Evolutionary conservation across 2,888 invertebrate genomes (phyloP), one percentile per base, ranked within the genome.

Genomic region (Dasysyrphus albostriatus): DNA sequence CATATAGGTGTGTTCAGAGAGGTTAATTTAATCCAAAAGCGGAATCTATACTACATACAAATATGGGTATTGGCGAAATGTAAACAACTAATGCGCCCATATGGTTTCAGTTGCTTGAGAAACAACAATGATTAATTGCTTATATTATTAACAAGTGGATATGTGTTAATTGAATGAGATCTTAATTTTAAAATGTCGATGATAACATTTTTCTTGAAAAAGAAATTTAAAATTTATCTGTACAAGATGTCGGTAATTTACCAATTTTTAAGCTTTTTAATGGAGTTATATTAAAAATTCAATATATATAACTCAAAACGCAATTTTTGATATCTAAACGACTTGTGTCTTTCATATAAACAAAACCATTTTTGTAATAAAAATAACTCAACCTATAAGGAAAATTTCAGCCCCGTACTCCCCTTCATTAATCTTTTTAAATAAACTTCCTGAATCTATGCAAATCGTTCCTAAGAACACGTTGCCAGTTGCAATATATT

Each of bases 11-110:
- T 70, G 56, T 56, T 63, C 34, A 54, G 16, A 37, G 19, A 59
- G 34, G 34, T 58, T 34, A 58, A 58, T 34, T 34, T 16, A 42
- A 44, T 37, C 63, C 58, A 73, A 65, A 73, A 39, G 1, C 19
- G 74, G 67, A 29, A 65, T 73, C 49, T 51, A 5, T 32, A 67
- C 29, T 32, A 67, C 29, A 44, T 24, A 69, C 69, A 61, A 74
- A 54, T 69, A 75, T 37, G 59, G 69, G 69, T 44, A 75, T 74
- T 75, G 61, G 65, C 51, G 10, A 69, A 67, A 67, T 49, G 51
- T 80, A 32, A 67, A 19, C 32, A 47, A 51, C 49, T 16, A 12
- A 54, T n/a, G 67, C 39, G 67, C 39, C 39, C 42, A 67, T 74
- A 80, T 65, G 67, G 80, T 59, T 39, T 58, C 51, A 51, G 19